phyloP scores from a whole-genome alignment of 2,113 vertebrate species.

The Geococcyx californianus region DNA sequence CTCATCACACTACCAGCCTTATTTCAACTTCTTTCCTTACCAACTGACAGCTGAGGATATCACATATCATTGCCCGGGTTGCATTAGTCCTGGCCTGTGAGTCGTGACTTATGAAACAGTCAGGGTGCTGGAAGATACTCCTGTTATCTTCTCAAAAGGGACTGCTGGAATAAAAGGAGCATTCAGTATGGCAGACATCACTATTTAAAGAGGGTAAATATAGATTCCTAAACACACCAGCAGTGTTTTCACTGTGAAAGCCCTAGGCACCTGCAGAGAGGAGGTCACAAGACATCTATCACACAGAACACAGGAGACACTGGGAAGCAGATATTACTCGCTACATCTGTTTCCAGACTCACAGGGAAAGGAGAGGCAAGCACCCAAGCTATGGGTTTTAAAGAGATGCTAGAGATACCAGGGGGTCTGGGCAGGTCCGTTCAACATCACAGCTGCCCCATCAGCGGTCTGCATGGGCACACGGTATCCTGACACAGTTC shows the following conservation, averaged over 20 bases:
- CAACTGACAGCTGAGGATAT: neutral
- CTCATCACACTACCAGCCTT: neutral
- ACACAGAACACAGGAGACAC: neutral
- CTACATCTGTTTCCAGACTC: neutral
- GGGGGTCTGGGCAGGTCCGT: neutral
- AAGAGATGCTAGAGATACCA: neutral
- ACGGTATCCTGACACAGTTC: neutral
- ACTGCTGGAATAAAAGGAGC: neutral
- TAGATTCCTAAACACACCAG: neutral
- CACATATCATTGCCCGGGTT: neutral
- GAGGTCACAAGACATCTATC: neutral
- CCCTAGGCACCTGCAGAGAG: neutral
- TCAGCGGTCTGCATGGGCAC: too few relatives aligned
- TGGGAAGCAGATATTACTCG: neutral
- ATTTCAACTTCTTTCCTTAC: neutral
- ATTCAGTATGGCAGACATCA: neutral
- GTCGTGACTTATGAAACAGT: rapidly evolving
- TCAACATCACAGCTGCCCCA: neutral
- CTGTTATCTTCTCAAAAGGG: neutral
- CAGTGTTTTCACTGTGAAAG: neutral
- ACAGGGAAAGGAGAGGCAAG: neutral
- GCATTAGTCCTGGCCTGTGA: neutral
- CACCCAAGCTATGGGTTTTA: neutral
- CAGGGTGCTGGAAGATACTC: neutral
- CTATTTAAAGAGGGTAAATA: neutral